Evolutionary conservation across 2,797 vertebrate genomes (phyloP), one percentile per base, ranked within the genome.

Genomic region (Avahi laniger): DNA sequence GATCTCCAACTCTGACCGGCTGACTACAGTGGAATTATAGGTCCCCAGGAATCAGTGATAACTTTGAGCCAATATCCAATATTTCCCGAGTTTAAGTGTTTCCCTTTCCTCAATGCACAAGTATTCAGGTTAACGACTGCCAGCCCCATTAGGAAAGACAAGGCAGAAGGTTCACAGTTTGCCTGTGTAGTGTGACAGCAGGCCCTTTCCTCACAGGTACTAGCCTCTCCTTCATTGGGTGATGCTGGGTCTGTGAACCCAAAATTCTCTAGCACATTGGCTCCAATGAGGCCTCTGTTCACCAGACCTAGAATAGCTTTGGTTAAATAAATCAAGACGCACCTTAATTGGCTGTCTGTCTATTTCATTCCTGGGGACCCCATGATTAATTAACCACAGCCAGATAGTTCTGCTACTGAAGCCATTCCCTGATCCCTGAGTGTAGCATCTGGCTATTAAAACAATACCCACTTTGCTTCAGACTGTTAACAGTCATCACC

Each of bases 301-400:
- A 91, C 76, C 88, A 95, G 91, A 97, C 89, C 95, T 94, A 92
- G 65, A 97, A 93, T 78, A 93, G 79, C 91, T 95, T 89, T 96
- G 94, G 89, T 97, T 97, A 97, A 96, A 97, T 97, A 96, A 97
- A 97, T 96, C 95, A 97, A 96, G 94, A 81, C 91, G 95, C 83
- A 96, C 96, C 89, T 97, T 97, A 97, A 97, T 96, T 97, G 97
- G 89, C 89, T 97, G 89, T 28, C 96, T 95, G 86, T 97, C 97
- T 97, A 28, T 95, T 94, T 95, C 89, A 94, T 97, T 97, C 96
- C 96, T 88, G 96, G 96, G 93, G 96, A 98, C 86, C 70, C 86
- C 63, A 91, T 96, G 96, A 96, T 97, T 98, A 97, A 98, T 97
- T 98, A 97, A 96, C 73, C 91, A 95, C 83, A 97, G 96, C 18